Evolutionary conservation across 2,888 invertebrate genomes (phyloP).

Genomic region (Sialis fuliginosa): DNA sequence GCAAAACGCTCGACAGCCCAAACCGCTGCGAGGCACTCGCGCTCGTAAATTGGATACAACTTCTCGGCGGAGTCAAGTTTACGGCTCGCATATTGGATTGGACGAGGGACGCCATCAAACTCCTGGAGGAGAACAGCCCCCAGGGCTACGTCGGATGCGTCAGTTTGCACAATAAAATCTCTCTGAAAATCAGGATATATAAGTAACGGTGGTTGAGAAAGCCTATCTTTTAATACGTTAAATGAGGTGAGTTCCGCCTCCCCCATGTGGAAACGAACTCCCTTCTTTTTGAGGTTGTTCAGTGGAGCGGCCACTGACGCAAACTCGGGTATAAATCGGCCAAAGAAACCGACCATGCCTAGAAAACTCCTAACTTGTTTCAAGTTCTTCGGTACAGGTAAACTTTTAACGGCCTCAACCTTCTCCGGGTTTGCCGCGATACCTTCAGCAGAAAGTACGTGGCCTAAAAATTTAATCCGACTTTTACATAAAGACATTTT

Average conservation of each 20-base stretch:
- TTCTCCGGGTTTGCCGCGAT: background rate
- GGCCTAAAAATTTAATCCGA: background rate
- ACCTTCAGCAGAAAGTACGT: background rate
- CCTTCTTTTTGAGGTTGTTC: background rate
- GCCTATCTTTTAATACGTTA: background rate
- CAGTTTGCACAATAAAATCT: background rate
- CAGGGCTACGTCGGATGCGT: background rate
- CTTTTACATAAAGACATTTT: background rate
- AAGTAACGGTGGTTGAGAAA: background rate
- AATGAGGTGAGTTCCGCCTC: background rate
- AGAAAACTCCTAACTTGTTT: background rate
- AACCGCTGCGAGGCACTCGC: background rate
- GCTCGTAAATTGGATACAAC: background rate
- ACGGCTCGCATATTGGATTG: background rate
- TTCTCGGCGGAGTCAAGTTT: background rate
- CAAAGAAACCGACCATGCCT: background rate
- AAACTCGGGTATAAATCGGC: background rate
- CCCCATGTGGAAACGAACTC: background rate
- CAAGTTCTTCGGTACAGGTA: background rate
- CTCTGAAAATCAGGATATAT: background rate
- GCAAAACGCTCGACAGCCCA: background rate
- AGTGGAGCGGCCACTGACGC: background rate
- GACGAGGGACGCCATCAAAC: background rate
- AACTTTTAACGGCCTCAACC: background rate
- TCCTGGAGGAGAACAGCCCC: background rate